phyloP scores from a whole-genome alignment of 2,888 invertebrate species.

The Panzeria rudis region DNA sequence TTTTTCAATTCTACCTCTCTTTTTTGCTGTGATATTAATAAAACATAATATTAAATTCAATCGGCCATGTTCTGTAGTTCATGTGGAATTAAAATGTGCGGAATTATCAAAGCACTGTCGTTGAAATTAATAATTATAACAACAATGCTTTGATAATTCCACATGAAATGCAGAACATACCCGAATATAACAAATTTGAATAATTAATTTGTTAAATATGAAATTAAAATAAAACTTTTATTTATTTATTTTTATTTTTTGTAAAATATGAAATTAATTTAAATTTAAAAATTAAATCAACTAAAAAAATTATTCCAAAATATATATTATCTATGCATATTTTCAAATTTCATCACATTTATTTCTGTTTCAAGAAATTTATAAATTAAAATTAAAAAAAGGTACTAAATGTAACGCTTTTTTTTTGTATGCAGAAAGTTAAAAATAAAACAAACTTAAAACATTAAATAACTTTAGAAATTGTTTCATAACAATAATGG shows the following conservation, averaged over 20 bases:
- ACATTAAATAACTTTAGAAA: constrained; percentile 49
- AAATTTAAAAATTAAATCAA: no score
- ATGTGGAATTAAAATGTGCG: no score
- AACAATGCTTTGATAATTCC: no score
- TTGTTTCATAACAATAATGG: constrained; percentile 18
- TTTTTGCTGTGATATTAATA: not conserved
- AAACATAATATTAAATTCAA: constrained; percentile 52
- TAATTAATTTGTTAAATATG: constrained; percentile 41
- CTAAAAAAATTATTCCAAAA: no score
- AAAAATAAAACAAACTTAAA: constrained; percentile 29
- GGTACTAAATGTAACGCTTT: constrained; percentile 66
- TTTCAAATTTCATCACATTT: constrained; percentile 39
- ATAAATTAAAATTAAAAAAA: constrained; percentile 52
- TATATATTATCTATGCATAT: no score
- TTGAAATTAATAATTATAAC: no score
- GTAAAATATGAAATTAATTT: not conserved
- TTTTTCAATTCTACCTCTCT: not conserved
- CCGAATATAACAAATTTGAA: constrained; percentile 28
- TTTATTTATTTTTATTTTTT: not conserved
- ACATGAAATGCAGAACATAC: no score
- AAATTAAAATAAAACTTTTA: constrained; percentile 41
- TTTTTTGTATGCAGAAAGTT: constrained; percentile 23
- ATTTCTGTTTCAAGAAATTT: constrained; percentile 36
- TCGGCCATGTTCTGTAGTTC: no score
- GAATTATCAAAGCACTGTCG: no score